Evolutionary conservation across 2,113 vertebrate species (phyloP).

Genomic region (Erythrocercus mccallii): DNA sequence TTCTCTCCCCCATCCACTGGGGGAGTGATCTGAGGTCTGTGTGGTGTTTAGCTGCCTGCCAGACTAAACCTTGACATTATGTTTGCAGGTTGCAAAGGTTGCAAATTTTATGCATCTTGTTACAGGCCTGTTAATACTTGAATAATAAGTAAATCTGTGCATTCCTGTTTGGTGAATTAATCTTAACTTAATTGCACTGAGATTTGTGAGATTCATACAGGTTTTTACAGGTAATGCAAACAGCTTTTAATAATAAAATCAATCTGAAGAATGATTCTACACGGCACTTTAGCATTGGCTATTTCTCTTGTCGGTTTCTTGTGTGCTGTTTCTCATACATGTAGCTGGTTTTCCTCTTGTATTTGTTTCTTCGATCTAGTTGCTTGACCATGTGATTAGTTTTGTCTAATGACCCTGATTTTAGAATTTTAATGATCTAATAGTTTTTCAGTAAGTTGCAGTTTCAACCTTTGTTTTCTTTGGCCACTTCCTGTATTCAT

Average conservation of each 20-base stretch:
- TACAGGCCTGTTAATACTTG: background rate
- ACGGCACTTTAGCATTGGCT: rapidly evolving
- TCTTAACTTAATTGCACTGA: background rate
- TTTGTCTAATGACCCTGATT: background rate
- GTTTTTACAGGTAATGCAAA: background rate
- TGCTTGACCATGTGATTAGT: background rate
- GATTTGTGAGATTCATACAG: background rate
- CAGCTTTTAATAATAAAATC: background rate
- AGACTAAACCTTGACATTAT: background rate
- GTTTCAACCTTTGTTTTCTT: background rate
- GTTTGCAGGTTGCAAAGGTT: background rate
- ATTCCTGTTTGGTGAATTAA: background rate
- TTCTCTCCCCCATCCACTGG: background rate
- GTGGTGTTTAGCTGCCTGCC: background rate
- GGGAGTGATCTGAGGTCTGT: background rate
- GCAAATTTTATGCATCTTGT: background rate
- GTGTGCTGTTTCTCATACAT: background rate
- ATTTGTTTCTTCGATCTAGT: background rate
- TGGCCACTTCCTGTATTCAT: background rate
- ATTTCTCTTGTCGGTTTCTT: background rate
- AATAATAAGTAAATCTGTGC: background rate
- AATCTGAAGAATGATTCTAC: background rate
- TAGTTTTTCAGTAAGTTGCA: background rate
- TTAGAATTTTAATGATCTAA: background rate
- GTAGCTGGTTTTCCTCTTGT: background rate